These are phyloP conservation scores for Cygnus olor DNA, from an alignment of 2,797 vertebrate genomes.

Conservation along the genomic window DNA sequence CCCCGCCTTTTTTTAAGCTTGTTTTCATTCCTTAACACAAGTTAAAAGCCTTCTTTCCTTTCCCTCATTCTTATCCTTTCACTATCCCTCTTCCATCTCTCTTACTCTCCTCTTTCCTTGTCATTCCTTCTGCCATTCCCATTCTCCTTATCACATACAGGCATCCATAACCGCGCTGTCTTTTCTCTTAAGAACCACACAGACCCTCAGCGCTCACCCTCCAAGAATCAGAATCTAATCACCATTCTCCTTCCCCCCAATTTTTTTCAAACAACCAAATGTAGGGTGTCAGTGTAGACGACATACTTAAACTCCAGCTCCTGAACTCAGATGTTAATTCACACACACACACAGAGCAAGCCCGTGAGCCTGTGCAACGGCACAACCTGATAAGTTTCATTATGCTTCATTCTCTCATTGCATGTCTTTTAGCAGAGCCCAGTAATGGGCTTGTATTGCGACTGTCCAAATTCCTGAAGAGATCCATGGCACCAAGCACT, in stretches of 20 bases:
- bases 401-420: background rate
- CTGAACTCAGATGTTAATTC: background rate
- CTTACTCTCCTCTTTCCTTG: background rate
- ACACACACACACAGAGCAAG: background rate
- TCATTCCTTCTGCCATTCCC: background rate
- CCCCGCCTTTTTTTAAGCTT: background rate
- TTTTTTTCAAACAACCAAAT: background rate
- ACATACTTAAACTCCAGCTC: background rate
- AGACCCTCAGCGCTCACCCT: background rate
- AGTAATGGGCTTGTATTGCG: background rate
- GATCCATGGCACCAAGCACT: background rate
- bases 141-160: background rate
- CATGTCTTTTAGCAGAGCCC: fast-evolving
- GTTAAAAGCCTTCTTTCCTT: background rate
- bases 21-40: background rate
- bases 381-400: background rate
- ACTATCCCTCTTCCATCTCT: background rate
- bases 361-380: background rate
- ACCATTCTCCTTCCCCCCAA: background rate
- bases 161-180: background rate
- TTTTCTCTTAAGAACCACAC: background rate
- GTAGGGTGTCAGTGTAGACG: background rate
- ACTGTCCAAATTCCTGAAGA: background rate
- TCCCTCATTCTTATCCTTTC: background rate
- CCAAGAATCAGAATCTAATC: background rate